A percentile compares a stretch with the other conserved stretches of the same genome.
phyloP scores from a whole-genome alignment of 2,797 vertebrate genomes.

The Tarsius wallacei region DNA sequence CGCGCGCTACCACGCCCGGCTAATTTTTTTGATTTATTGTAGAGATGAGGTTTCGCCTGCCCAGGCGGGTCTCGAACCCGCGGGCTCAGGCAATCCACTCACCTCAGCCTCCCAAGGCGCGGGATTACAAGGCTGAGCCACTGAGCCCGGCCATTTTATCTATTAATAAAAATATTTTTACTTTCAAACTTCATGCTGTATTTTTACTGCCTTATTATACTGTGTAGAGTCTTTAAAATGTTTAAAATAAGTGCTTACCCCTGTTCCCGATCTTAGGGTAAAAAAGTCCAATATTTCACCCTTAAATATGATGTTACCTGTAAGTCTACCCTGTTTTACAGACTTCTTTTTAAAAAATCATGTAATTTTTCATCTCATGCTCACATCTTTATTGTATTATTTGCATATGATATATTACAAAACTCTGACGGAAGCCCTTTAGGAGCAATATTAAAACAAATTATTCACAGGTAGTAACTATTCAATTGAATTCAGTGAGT shows the following conservation, averaged over 20 bases:
- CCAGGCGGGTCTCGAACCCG: too few relatives aligned
- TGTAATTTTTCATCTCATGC: neutral
- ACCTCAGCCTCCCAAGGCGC: too few relatives aligned
- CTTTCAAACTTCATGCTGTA: neutral
- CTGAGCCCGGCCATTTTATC: too few relatives aligned
- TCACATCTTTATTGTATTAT: neutral
- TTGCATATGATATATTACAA: neutral
- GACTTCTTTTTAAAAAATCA: neutral
- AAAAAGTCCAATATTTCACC: neutral
- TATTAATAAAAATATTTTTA: neutral
- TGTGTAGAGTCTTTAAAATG: neutral
- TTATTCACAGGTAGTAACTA: neutral
- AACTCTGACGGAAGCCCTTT: neutral
- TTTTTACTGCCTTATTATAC: neutral
- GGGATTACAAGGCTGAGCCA: too few relatives aligned
- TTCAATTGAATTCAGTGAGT: neutral
- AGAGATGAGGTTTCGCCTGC: too few relatives aligned
- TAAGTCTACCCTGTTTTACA: neutral
- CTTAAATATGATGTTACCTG: neutral
- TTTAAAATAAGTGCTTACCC: neutral
- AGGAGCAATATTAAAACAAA: neutral
- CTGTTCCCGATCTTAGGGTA: neutral
- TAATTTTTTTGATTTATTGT: too few relatives aligned
- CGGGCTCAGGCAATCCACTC: too few relatives aligned
- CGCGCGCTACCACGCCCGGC: too few relatives aligned